phyloP scores from a whole-genome alignment of 2,888 invertebrate genomes.

The Sphaerophoria taeniata region DNA sequence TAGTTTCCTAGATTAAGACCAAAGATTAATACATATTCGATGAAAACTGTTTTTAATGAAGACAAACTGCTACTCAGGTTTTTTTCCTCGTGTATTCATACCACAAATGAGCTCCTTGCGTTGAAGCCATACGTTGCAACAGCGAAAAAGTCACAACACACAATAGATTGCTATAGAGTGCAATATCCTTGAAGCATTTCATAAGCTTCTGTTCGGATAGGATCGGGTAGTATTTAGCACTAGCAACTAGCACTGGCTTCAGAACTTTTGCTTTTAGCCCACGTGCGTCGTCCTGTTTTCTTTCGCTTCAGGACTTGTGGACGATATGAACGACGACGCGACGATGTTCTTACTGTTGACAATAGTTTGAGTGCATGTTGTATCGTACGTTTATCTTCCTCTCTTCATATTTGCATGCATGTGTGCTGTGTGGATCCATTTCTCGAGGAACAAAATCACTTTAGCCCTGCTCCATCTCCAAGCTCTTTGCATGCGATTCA shows the following conservation, averaged over 20 bases:
- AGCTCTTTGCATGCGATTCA: too few relatives aligned
- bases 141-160: neutral
- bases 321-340: neutral
- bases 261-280: too few relatives aligned
- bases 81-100: neutral
- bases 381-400: too few relatives aligned
- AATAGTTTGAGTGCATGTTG: constrained; percentile 20
- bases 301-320: neutral
- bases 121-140: neutral
- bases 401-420: too few relatives aligned
- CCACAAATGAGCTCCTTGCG: neutral
- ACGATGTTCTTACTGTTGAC: neutral
- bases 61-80: constrained; percentile 1
- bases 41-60: constrained; percentile 31
- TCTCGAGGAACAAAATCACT: too few relatives aligned
- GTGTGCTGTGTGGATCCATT: neutral
- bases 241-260: neutral
- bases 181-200: neutral
- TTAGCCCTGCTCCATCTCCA: too few relatives aligned
- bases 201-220: neutral
- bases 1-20: constrained; percentile 26
- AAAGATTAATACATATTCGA: constrained; percentile 26
- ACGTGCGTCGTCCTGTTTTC: neutral
- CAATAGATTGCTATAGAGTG: neutral
- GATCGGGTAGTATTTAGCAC: constrained; percentile 2